phyloP scores from a whole-genome alignment of 2,888 invertebrate genomes.

The Phengaris arion region DNA sequence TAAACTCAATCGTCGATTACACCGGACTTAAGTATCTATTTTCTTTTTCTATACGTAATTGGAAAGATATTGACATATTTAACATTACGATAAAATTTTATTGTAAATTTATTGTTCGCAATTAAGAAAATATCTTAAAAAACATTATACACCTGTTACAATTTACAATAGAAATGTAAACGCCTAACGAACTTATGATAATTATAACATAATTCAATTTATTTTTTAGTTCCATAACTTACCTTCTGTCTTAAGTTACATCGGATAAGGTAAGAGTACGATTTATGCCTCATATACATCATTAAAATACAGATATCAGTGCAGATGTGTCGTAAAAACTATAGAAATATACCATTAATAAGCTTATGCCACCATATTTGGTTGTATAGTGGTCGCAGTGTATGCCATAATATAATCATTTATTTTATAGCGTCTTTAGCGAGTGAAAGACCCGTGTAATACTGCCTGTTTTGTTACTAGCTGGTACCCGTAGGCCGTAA shows the following conservation, averaged over 20 bases:
- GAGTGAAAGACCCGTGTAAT: slow-evolving; percentile 25
- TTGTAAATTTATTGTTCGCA: too few relatives aligned
- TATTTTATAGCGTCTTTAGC: slow-evolving; percentile 32
- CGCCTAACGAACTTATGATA: not conserved
- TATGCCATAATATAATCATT: slow-evolving; percentile 36
- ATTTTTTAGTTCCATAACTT: not conserved
- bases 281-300: slow-evolving; percentile 5
- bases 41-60: slow-evolving; percentile 1
- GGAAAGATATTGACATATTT: not conserved
- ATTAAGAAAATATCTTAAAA: too few relatives aligned
- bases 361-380: slow-evolving; percentile 30
- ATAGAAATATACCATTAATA: slow-evolving; percentile 24
- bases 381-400: not conserved
- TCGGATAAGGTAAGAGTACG: not conserved
- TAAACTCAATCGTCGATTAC: not conserved
- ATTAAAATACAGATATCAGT: slow-evolving; percentile 24
- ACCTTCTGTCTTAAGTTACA: not conserved
- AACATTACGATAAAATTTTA: too few relatives aligned
- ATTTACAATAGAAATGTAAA: not conserved
- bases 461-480: not conserved
- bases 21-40: too few relatives aligned
- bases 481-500: too few relatives aligned
- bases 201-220: not conserved
- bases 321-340: slow-evolving; percentile 19
- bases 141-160: too few relatives aligned